These are phyloP conservation scores for Urocynchramus pylzowi DNA, from an alignment of 2,113 vertebrate species.

Conservation along the genomic window DNA sequence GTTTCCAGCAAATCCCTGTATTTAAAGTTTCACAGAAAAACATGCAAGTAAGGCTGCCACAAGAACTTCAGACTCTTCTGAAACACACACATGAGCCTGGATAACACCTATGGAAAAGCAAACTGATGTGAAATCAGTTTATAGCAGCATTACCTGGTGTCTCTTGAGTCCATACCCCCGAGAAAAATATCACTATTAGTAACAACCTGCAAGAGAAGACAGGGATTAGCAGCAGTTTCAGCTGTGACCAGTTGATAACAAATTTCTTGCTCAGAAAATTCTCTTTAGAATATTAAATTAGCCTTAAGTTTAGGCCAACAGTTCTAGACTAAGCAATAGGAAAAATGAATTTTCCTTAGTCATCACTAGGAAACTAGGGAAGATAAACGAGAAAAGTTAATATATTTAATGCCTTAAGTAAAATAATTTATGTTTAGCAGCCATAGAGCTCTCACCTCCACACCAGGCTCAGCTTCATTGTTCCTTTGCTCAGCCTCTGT, in stretches of 20 bases:
- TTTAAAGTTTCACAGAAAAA: neutral
- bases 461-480: neutral
- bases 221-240: neutral
- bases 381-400: rapidly evolving
- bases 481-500: rapidly evolving
- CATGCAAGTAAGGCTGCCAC: rapidly evolving
- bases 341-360: neutral
- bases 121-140: rapidly evolving
- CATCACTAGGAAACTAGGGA: neutral
- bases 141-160: neutral
- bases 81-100: neutral
- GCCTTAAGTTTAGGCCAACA: neutral
- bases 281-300: neutral
- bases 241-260: neutral
- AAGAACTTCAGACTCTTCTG: neutral
- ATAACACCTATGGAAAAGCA: neutral
- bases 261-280: neutral
- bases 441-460: neutral
- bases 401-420: rapidly evolving
- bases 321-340: rapidly evolving
- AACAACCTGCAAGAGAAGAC: neutral
- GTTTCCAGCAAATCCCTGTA: rapidly evolving
- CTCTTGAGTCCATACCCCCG: neutral
- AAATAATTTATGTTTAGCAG: rapidly evolving
- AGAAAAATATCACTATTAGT: neutral